These are phyloP conservation scores for Eudemis profundana DNA, from an alignment of 2,888 invertebrate genomes.

Conservation along the genomic window DNA sequence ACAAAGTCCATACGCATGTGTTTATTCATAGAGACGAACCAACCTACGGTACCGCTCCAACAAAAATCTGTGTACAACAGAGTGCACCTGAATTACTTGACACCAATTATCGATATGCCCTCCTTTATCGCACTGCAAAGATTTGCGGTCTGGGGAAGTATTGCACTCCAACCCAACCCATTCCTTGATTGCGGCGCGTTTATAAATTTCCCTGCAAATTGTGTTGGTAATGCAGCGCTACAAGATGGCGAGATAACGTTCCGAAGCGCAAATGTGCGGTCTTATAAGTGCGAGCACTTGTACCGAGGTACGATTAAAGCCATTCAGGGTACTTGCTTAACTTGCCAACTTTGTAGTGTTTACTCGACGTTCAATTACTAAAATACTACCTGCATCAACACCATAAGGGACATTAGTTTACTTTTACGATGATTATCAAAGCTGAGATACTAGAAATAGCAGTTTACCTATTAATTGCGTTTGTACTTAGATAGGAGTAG, in stretches of 20 bases:
- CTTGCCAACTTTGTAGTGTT: constrained; percentile 27
- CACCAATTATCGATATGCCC: constrained; percentile 18
- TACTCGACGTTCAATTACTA: constrained; percentile 11
- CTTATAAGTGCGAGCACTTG: constrained; percentile 49
- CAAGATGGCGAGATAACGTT: constrained; percentile 50
- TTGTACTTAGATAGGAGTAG: constrained; percentile 46
- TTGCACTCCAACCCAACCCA: constrained; percentile 16
- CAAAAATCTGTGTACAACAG: no score
- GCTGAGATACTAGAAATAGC: no score
- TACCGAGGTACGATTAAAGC: constrained; percentile 20
- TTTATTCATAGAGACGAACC: no score
- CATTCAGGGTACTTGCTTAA: constrained; percentile 23
- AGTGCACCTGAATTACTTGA: constrained; percentile 3
- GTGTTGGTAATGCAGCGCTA: constrained; percentile 42
- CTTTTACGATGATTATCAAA: background rate
- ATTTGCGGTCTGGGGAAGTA: constrained; percentile 11
- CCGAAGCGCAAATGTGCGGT: constrained; percentile 48
- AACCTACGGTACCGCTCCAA: no score
- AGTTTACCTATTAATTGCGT: constrained; percentile 1
- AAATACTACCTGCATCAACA: background rate
- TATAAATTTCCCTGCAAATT: constrained; percentile 40
- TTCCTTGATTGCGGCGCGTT: constrained; percentile 31
- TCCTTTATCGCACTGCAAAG: constrained; percentile 1
- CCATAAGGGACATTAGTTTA: background rate
- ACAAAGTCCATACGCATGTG: no score